A percentile compares a stretch with the other conserved stretches of the same genome.
These are phyloP conservation scores for Mizuhopecten yessoensis DNA, from an alignment of 1,140 invertebrate species.

Conservation along the genomic window DNA sequence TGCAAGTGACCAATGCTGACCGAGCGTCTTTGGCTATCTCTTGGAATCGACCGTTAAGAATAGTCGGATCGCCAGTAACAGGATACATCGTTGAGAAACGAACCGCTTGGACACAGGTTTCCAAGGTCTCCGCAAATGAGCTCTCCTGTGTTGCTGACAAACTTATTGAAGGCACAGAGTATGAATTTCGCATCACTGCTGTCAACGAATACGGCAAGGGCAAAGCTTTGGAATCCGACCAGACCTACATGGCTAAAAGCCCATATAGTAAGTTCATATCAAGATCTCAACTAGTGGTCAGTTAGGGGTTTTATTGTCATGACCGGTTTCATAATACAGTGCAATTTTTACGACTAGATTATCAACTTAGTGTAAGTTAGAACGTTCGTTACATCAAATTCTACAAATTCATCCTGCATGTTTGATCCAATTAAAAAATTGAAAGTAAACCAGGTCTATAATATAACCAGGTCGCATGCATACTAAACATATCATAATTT, in stretches of 20 bases:
- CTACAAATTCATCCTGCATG: too few relatives aligned
- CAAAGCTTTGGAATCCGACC: slow-evolving; percentile 94
- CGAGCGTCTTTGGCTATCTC: slow-evolving; percentile 83
- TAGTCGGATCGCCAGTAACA: slow-evolving; percentile 80
- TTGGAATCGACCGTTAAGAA: slow-evolving; percentile 80
- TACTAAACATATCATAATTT: too few relatives aligned
- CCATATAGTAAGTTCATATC: slow-evolving; percentile 84
- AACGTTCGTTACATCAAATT: too few relatives aligned
- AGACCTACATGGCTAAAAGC: slow-evolving; percentile 94
- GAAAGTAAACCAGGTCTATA: too few relatives aligned
- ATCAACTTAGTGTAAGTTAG: too few relatives aligned
- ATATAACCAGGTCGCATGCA: too few relatives aligned
- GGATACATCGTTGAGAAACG: slow-evolving; percentile 83
- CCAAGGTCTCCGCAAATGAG: slow-evolving; percentile 60
- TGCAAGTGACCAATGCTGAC: slow-evolving; percentile 84
- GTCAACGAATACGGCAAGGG: slow-evolving; percentile 95
- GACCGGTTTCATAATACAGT: too few relatives aligned
- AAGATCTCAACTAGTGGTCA: too few relatives aligned
- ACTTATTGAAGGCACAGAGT: slow-evolving; percentile 88
- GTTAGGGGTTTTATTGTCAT: too few relatives aligned
- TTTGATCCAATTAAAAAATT: too few relatives aligned
- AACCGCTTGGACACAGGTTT: slow-evolving; percentile 90
- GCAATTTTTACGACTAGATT: too few relatives aligned
- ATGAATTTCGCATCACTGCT: slow-evolving; percentile 88
- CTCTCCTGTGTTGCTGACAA: slow-evolving; percentile 89